phyloP scores from a whole-genome alignment of 1,140 invertebrate species.

The Proctacanthus coquilletti region DNA sequence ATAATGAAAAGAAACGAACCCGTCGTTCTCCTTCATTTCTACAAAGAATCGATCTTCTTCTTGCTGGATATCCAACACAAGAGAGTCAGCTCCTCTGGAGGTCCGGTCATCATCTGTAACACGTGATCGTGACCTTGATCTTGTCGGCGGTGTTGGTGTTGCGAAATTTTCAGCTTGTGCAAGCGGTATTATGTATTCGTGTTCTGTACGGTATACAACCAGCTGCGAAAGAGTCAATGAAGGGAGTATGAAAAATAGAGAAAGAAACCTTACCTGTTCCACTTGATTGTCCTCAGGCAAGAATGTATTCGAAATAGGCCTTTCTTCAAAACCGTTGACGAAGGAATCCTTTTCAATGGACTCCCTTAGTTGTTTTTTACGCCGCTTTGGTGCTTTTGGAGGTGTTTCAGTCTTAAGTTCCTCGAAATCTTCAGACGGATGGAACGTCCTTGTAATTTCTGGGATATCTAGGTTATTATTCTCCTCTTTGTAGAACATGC shows the following conservation, averaged over 20 bases:
- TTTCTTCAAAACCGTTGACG: slow-evolving; percentile 28
- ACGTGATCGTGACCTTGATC: slow-evolving; percentile 25
- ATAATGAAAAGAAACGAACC: slow-evolving; percentile 17
- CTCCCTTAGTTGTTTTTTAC: slow-evolving; percentile 25
- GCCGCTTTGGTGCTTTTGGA: slow-evolving; percentile 22
- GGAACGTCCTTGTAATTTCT: too few species aligned
- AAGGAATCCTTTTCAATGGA: slow-evolving; percentile 32
- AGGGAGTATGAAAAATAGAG: background rate
- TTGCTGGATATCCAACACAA: slow-evolving; percentile 31
- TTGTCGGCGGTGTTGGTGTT: slow-evolving; percentile 29
- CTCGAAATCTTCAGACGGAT: slow-evolving; percentile 17
- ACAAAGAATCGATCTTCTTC: slow-evolving; percentile 29
- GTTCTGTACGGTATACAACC: slow-evolving; percentile 42
- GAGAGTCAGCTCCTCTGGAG: slow-evolving; percentile 51
- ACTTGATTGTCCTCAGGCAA: slow-evolving; percentile 16
- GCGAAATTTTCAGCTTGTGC: slow-evolving; percentile 29
- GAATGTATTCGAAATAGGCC: slow-evolving; percentile 28
- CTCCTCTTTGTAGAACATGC: too few species aligned
- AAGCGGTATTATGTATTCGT: slow-evolving; percentile 42
- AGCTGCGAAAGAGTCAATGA: slow-evolving; percentile 35
- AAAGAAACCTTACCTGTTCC: slow-evolving; percentile 18
- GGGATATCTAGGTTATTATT: too few species aligned
- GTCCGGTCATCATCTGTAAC: slow-evolving; percentile 53
- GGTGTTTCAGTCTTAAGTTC: slow-evolving; percentile 13
- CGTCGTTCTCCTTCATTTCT: slow-evolving; percentile 34